Percentiles rank a stretch among this genome's conserved stretches.
Conservation (phyloP, 2,888 invertebrate species). For the Andrena praecox region DNA sequence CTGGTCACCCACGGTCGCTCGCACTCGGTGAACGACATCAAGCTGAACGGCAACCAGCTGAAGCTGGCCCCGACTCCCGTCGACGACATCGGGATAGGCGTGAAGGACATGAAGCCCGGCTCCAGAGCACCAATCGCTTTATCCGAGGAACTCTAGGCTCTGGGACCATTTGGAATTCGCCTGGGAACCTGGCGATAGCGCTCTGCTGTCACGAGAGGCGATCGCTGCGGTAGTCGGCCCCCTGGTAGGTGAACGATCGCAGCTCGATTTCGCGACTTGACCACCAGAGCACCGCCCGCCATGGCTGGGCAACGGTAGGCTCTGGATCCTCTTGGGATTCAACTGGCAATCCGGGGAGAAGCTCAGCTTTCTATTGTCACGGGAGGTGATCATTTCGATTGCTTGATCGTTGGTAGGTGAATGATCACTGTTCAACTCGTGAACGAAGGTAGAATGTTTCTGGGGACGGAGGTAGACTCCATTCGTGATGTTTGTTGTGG, state of each 20-base stretch:
- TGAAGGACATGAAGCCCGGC: slow-evolving; percentile 82
- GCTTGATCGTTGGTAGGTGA: neutral
- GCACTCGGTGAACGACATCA: slow-evolving; percentile 91
- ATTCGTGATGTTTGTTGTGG: neutral
- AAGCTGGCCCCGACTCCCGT: slow-evolving; percentile 89
- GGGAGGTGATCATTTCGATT: neutral
- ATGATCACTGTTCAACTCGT: neutral
- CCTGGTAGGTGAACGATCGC: neutral
- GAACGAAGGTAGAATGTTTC: neutral
- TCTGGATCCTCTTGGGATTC: neutral
- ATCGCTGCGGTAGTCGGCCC: neutral
- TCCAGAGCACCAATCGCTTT: slow-evolving; percentile 82
- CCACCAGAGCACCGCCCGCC: too few relatives aligned
- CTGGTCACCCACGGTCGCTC: slow-evolving; percentile 88
- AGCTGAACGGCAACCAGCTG: slow-evolving; percentile 90
- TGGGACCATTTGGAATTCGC: neutral
- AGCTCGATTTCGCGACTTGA: neutral
- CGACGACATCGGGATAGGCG: slow-evolving; percentile 85
- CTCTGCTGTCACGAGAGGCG: neutral
- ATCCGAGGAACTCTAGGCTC: slow-evolving; percentile 80
- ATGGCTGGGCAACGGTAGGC: neutral
- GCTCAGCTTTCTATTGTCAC: neutral
- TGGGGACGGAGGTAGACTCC: neutral
- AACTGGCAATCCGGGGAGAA: neutral
- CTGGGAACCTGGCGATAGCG: neutral